Evolutionary conservation across 2,797 vertebrate species (phyloP).

Genomic region (Oophaga sylvatica): DNA sequence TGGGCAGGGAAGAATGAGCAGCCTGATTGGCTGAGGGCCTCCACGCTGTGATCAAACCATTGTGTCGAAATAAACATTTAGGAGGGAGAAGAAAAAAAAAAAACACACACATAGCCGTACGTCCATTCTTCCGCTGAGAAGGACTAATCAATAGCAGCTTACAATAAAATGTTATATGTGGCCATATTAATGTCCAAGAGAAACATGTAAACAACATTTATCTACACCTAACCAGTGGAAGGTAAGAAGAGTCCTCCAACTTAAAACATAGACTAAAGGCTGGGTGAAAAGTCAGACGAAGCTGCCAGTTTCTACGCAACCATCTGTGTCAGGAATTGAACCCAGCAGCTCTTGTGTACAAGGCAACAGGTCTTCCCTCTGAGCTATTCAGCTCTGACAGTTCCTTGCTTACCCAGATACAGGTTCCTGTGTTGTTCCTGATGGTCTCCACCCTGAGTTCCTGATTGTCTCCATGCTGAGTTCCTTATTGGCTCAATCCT

Average conservation of each 20-base stretch:
- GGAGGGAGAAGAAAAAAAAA: conserved; percentile 43
- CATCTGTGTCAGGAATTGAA: too few species aligned
- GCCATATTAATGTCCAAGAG: background rate
- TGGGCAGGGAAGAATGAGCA: conserved; percentile 56
- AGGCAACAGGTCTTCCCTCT: too few species aligned
- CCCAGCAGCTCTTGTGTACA: too few species aligned
- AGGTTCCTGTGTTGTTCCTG: too few species aligned
- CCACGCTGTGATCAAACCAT: conserved; percentile 51
- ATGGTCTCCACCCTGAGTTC: too few species aligned
- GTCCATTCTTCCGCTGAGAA: conserved; percentile 13
- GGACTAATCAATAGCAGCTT: conserved; percentile 37
- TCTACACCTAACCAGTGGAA: background rate
- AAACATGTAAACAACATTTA: conserved; percentile 14
- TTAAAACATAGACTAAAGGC: background rate
- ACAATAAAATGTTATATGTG: background rate
- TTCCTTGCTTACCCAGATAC: too few species aligned
- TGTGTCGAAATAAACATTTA: conserved; percentile 56
- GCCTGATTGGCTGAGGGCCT: conserved; percentile 57
- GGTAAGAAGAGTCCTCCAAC: background rate
- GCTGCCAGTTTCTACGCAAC: too few species aligned
- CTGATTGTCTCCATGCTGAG: too few species aligned
- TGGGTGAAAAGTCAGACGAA: too few species aligned
- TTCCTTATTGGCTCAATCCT: too few species aligned
- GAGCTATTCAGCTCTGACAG: too few species aligned
- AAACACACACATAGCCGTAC: background rate